Conservation (phyloP, 2,113 vertebrate genomes). For the Pedionomus torquatus region DNA sequence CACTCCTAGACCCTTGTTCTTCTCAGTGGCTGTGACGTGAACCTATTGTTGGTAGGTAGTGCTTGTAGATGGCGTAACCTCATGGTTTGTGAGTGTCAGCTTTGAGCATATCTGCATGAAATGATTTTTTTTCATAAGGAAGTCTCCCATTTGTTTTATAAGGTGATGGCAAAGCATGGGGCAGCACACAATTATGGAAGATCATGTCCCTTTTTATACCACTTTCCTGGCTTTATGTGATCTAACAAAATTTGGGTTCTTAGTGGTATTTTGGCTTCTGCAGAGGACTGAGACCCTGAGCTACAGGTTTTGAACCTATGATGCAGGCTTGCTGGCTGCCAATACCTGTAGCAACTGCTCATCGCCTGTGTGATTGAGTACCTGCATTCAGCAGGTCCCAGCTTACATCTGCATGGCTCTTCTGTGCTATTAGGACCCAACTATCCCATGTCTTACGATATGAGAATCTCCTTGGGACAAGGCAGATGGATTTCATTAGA, state of each 20-base stretch:
- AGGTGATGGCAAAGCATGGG: background rate
- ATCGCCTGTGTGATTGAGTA: background rate
- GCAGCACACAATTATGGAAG: background rate
- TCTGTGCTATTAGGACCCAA: background rate
- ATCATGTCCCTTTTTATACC: accelerated
- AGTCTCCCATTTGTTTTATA: background rate
- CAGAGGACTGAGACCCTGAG: background rate
- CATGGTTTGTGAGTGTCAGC: background rate
- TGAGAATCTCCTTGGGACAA: background rate
- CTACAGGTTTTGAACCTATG: background rate
- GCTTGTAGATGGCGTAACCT: background rate
- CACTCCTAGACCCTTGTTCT: background rate
- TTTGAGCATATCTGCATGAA: background rate
- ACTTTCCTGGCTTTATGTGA: background rate
- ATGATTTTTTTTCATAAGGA: background rate
- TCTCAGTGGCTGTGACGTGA: background rate
- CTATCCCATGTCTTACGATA: background rate
- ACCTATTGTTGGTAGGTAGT: background rate
- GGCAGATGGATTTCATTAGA: background rate
- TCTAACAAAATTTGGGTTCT: background rate
- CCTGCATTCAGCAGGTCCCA: background rate
- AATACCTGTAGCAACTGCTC: background rate
- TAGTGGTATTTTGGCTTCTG: background rate
- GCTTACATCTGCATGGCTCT: background rate
- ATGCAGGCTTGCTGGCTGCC: background rate